These are phyloP conservation scores for Atherinomorus stipes DNA, from an alignment of 2,113 vertebrate genomes.

Conservation along the genomic window DNA sequence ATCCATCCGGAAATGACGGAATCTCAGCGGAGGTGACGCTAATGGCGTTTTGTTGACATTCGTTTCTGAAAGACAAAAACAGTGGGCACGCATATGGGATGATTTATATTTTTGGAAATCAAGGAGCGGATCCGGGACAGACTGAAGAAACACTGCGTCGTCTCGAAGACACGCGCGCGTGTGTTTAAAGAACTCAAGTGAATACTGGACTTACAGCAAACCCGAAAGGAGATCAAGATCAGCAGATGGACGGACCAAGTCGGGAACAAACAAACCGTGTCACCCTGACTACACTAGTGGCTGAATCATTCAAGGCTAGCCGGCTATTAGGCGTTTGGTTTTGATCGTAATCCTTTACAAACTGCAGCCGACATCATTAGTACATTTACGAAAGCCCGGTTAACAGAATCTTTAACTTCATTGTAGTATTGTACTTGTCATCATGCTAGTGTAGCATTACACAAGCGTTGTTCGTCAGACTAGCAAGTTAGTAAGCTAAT, in stretches of 20 bases:
- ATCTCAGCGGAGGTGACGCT: slow-evolving; percentile 27
- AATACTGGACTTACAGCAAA: background rate
- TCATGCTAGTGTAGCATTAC: slow-evolving; percentile 26
- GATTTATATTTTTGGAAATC: slow-evolving; percentile 56
- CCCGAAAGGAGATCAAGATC: slow-evolving; percentile 20
- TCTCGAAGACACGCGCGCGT: background rate
- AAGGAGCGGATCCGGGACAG: background rate
- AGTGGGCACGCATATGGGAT: slow-evolving; percentile 42
- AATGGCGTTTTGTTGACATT: slow-evolving; percentile 82
- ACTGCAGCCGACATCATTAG: background rate
- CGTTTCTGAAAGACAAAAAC: slow-evolving; percentile 81
- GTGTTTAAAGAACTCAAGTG: background rate
- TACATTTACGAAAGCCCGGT: background rate
- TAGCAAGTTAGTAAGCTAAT: slow-evolving; percentile 56
- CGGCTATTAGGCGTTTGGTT: slow-evolving; percentile 4
- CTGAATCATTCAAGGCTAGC: slow-evolving; percentile 73
- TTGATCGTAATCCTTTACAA: background rate
- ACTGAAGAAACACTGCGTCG: background rate
- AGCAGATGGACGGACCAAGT: slow-evolving; percentile 54
- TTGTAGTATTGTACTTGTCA: background rate
- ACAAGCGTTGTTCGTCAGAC: slow-evolving; percentile 24
- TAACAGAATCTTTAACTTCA: background rate
- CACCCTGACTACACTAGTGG: slow-evolving; percentile 68
- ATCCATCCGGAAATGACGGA: slow-evolving; percentile 56
- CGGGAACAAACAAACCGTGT: slow-evolving; percentile 74